Base-by-base conservation (phyloP, 2,888 invertebrate genomes). In the Xestia c-nigrum region DNA sequence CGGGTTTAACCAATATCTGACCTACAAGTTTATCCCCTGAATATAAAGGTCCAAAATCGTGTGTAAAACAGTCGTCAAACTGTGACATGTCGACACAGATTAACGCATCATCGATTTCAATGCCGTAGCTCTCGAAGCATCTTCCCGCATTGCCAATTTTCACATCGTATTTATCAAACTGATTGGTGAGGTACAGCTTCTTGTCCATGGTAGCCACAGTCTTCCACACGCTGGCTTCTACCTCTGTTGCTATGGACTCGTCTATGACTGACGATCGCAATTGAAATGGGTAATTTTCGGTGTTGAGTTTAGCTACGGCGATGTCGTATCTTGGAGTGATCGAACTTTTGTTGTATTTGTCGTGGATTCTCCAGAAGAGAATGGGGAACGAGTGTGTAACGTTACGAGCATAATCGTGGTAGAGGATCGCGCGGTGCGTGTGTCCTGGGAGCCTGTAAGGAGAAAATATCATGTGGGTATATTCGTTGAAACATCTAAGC, bases 361-460 rank as follows among this genome's bases (percentile, higher is more conserved):
- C 95, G 72, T 95, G 95, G 0, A 95, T 71, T 1, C 93, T 89
- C 96, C 96, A 96, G 83, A 93, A 92, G 0, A 94, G 74, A 1
- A 96, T 91, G 0, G 94, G 94, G 50, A 95, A 94, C 0, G 94
- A 94, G 57, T 92, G 91, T 0, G 92, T 92, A 16, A 81, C 83
- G 78, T 96, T 95, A 3, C 85, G 88, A 0, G 91, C 84, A 72
- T 91, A 95, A 65, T 96, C 94, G 77, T 93, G 87, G 75, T 93
- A 92, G 0, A 95, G 85, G 0, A 96, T 85, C 0, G 94, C 94
- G 14, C 94, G 87, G 82, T 96, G 95, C 0, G 91, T 92, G 0
- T 94, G 86, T 0, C 92, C 94, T 0, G 88, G 85, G 5, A 74
- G 24, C 38, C 88, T 88, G 88, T 0, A 70, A 59, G 2, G 12